Percentiles rank a stretch among this genome's conserved stretches.
These are phyloP conservation scores for Cryptotis parvus DNA, from an alignment of 2,113 vertebrate genomes.

Conservation along the genomic window DNA sequence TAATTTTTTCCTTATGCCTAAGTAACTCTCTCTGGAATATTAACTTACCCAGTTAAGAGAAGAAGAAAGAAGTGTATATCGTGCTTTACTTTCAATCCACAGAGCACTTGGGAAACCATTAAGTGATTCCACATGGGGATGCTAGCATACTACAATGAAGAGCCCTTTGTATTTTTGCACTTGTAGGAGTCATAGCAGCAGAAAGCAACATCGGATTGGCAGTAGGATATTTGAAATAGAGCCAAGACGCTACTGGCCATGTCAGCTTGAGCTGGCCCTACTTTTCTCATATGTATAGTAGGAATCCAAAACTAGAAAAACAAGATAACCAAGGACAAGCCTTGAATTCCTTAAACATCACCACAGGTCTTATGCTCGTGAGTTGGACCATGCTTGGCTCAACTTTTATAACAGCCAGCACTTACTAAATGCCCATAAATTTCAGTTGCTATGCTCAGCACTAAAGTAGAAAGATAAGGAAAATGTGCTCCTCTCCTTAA, in stretches of 20 bases:
- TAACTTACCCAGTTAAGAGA: conserved; percentile 40
- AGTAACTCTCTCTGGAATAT: conserved; percentile 44
- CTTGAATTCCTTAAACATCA: neutral
- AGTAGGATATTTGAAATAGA: neutral
- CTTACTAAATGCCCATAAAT: neutral
- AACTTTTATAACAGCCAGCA: neutral
- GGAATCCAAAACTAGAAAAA: neutral
- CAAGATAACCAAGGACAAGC: neutral
- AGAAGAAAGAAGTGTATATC: conserved; percentile 8
- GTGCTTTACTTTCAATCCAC: neutral
- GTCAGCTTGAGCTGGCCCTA: neutral
- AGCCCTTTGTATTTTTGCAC: neutral
- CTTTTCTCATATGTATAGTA: neutral
- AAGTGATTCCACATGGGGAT: conserved; percentile 20
- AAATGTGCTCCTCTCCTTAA: too few species aligned
- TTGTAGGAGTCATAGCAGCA: neutral
- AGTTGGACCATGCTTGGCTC: neutral
- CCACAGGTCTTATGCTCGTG: neutral
- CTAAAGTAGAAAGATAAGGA: neutral
- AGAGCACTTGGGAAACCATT: conserved; percentile 30
- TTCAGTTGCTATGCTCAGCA: neutral
- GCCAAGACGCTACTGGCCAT: neutral
- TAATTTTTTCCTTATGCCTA: conserved; percentile 55
- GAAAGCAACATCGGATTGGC: neutral
- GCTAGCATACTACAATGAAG: neutral